These are phyloP conservation scores for Drosophila teissieri DNA, from an alignment of 1,140 invertebrate species.

Conservation along the genomic window DNA sequence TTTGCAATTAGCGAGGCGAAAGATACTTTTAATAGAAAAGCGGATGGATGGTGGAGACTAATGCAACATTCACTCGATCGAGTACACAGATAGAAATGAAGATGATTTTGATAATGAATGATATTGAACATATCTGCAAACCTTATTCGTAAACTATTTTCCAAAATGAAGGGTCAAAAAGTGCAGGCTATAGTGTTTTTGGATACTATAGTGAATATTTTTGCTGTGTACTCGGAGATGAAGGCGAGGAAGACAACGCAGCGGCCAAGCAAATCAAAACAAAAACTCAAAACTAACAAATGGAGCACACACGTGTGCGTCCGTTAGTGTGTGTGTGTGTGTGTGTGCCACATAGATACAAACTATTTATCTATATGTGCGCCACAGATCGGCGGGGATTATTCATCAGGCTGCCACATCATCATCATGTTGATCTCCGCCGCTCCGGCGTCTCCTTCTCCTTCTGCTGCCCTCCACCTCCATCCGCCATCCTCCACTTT, in stretches of 20 bases:
- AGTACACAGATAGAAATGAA: slow-evolving; percentile 4
- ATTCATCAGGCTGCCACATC: slow-evolving; percentile 65
- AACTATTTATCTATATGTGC: slow-evolving; percentile 25
- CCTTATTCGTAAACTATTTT: no score
- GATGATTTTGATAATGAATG: no score
- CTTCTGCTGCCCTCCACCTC: slow-evolving; percentile 1
- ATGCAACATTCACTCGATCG: slow-evolving; percentile 13
- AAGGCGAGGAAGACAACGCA: slow-evolving; percentile 24
- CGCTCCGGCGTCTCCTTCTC: slow-evolving; percentile 19
- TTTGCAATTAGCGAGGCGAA: slow-evolving; percentile 26
- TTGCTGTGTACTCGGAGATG: slow-evolving; percentile 8
- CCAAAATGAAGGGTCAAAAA: no score
- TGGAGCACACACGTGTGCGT: slow-evolving; percentile 54
- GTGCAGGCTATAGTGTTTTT: not conserved
- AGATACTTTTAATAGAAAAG: slow-evolving; percentile 21
- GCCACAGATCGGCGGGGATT: slow-evolving; percentile 57
- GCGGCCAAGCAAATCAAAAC: slow-evolving; percentile 74
- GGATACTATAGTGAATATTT: not conserved
- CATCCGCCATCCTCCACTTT: slow-evolving; percentile 28
- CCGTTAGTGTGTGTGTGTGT: slow-evolving; percentile 1
- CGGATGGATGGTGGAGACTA: not conserved
- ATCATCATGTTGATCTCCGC: slow-evolving; percentile 63
- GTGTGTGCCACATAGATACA: slow-evolving; percentile 22
- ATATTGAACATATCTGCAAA: no score
- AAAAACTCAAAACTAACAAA: slow-evolving; percentile 78